These are phyloP conservation scores for Vimba vimba DNA, from an alignment of 2,113 vertebrate species.

Conservation along the genomic window DNA sequence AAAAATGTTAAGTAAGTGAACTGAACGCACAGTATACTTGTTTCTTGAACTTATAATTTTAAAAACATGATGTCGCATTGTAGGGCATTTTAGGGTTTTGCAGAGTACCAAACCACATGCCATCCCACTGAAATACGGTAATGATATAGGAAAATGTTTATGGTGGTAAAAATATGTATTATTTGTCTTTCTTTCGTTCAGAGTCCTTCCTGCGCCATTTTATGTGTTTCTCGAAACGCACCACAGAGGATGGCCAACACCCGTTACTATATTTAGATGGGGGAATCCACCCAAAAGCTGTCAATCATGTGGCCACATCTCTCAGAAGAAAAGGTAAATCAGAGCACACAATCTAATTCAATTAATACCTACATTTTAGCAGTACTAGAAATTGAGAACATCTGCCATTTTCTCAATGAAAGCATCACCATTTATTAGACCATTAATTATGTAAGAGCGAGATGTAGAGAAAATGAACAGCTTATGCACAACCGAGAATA, in stretches of 20 bases:
- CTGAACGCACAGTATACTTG: not conserved
- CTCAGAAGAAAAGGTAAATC: conserved; percentile 60
- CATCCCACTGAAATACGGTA: conserved; percentile 70
- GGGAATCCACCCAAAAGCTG: conserved; percentile 75
- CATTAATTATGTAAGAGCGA: conserved; percentile 31
- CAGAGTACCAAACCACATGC: conserved; percentile 59
- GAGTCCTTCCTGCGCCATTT: conserved; percentile 63
- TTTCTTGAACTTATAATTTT: conserved; percentile 7
- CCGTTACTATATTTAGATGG: conserved; percentile 78
- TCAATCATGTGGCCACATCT: conserved; percentile 68
- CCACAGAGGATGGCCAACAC: conserved; percentile 74
- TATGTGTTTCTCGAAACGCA: conserved; percentile 68
- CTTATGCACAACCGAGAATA: conserved; percentile 50
- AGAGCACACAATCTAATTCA: conserved; percentile 65
- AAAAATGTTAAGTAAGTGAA: too few relatives aligned
- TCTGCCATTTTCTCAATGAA: conserved; percentile 4
- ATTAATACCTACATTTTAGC: conserved; percentile 53
- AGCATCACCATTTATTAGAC: not conserved
- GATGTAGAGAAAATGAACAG: conserved; percentile 13
- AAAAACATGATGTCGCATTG: conserved; percentile 22
- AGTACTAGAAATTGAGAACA: not conserved
- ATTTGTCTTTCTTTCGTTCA: conserved; percentile 71
- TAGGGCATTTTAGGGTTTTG: not conserved
- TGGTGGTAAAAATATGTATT: conserved; percentile 74
- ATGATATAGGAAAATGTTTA: conserved; percentile 76